Base-by-base conservation (phyloP, 2,797 vertebrate species). In the Pangasius macronema region DNA sequence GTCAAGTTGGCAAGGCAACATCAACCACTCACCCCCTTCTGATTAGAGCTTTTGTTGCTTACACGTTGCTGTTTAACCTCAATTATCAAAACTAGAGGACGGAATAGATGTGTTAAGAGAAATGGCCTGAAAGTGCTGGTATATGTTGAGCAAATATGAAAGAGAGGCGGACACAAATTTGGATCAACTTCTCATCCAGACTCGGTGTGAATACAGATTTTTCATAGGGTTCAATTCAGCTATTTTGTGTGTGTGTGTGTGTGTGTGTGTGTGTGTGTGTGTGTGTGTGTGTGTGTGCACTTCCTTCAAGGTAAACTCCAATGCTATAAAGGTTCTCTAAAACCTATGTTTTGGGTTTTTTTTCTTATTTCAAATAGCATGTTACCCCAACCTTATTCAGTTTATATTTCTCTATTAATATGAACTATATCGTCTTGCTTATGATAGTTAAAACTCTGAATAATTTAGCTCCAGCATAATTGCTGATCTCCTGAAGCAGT, bases 21-120 rank as follows among this genome's bases (percentile, higher is more conserved):
- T 30, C 76, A 36, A 77, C 30, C 24, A 55, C 8, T 33, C n/a
- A 80, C 30, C 18, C 49, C n/a, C 70, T 0, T 73, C 22, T 55
- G 55, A 85, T 81, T 82, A 65, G 57, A 76, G 55, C 13, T 49
- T 86, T 70, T 79, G 24, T 84, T 84, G 9, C n/a, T 61, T 49
- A 61, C 27, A 61, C 55, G 8, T 59, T 81, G 13, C 16, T 27
- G 22, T 86, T 33, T 46, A 61, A 55, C 27, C 16, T 77, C 33
- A 42, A 42, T 55, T 77, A 77, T 83, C 59, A n/a, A 73, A 67
- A 36, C 33, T 67, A 33, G 46, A 68, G 59, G 81, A 87, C 83
- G 67, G 86, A 82, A 87, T 33, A 51, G 24, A 59, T 22, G 42
- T 83, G 70, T 61, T n/a, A 24, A 36, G 20, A 24, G 77, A 59